These are phyloP conservation scores for Panurus biarmicus DNA, from an alignment of 2,113 vertebrate species.

Conservation along the genomic window DNA sequence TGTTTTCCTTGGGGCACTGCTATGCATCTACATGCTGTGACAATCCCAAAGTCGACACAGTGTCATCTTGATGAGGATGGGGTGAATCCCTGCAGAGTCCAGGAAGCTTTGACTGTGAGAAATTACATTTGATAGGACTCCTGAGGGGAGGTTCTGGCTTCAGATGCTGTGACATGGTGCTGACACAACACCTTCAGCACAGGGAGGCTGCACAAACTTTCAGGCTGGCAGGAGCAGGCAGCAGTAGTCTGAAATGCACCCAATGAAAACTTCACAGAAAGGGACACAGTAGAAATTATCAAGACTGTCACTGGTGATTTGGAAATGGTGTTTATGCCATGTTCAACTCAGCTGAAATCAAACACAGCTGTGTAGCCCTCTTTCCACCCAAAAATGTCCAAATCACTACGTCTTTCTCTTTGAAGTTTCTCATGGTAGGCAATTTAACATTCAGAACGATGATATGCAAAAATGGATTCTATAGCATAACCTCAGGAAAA, in stretches of 20 bases:
- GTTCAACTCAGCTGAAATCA: not conserved
- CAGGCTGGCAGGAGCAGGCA: not conserved
- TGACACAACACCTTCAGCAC: conserved; percentile 6
- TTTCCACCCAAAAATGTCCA: not conserved
- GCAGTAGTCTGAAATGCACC: not conserved
- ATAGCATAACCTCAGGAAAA: not conserved
- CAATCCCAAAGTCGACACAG: not conserved
- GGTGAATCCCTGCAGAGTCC: not conserved
- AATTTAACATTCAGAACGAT: not conserved
- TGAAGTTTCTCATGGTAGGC: not conserved
- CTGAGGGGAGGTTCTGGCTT: not conserved
- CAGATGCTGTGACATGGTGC: not conserved
- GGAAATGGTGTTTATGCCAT: not conserved
- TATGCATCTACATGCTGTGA: not conserved
- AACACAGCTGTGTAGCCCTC: not conserved
- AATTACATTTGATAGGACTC: conserved; percentile 21
- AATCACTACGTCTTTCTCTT: not conserved
- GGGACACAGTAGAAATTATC: not conserved
- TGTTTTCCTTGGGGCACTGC: not conserved
- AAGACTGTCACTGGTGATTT: not conserved
- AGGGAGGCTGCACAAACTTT: not conserved
- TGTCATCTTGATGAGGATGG: conserved; percentile 28
- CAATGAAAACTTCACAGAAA: not conserved
- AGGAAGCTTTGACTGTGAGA: not conserved
- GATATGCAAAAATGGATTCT: not conserved